Percentiles rank a stretch among this genome's conserved stretches.
Conservation (phyloP, 2,113 vertebrate species). For the Chelonoidis abingdonii region DNA sequence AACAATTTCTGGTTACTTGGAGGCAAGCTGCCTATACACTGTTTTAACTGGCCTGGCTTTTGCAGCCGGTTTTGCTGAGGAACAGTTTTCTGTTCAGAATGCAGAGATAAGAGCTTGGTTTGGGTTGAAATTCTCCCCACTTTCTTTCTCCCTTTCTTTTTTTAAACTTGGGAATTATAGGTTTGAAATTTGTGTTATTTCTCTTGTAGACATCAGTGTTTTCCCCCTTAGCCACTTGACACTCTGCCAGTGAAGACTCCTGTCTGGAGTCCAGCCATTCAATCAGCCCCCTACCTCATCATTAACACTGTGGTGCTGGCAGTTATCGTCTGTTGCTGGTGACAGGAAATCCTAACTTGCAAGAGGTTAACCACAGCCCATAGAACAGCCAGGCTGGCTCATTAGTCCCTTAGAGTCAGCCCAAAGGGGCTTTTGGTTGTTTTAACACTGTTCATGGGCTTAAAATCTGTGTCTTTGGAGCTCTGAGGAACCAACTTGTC, state of each 20-base stretch:
- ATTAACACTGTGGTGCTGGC: slow-evolving; percentile 70
- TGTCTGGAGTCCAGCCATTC: slow-evolving; percentile 76
- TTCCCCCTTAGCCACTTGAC: slow-evolving; percentile 69
- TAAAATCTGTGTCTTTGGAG: neutral
- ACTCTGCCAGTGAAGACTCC: slow-evolving; percentile 72
- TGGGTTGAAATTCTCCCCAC: slow-evolving; percentile 74
- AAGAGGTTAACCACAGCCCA: slow-evolving; percentile 73
- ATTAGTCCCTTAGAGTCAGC: slow-evolving; percentile 61
- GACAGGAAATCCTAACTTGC: slow-evolving; percentile 75
- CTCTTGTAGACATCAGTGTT: slow-evolving; percentile 76
- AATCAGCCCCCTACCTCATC: slow-evolving; percentile 66
- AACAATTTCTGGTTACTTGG: slow-evolving; percentile 81
- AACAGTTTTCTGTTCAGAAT: slow-evolving; percentile 81
- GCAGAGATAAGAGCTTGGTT: slow-evolving; percentile 79
- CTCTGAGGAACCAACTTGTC: neutral
- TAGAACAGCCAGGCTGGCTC: slow-evolving; percentile 66
- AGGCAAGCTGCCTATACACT: slow-evolving; percentile 76
- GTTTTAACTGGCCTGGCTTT: slow-evolving; percentile 82
- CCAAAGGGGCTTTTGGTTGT: slow-evolving; percentile 51
- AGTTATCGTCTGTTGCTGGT: slow-evolving; percentile 74
- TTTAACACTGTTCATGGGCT: slow-evolving; percentile 41
- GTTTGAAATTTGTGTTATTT: slow-evolving; percentile 79
- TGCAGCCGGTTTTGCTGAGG: slow-evolving; percentile 78
- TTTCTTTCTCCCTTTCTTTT: slow-evolving; percentile 70
- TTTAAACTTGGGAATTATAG: slow-evolving; percentile 80